Conservation (phyloP, 2,797 vertebrate genomes). For the Sebastes hopkinsi region DNA sequence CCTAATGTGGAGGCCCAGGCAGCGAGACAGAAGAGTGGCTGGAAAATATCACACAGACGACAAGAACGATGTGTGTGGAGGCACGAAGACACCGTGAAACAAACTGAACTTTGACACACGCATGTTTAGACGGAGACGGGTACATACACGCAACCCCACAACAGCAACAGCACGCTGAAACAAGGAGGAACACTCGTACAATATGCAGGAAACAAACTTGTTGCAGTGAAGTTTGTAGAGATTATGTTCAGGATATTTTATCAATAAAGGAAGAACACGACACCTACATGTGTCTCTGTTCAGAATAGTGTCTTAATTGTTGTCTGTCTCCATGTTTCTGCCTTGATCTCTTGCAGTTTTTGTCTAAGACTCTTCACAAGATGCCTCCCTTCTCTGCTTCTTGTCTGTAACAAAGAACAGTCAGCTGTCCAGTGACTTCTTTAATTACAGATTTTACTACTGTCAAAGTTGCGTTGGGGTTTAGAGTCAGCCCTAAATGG, state of each 20-base stretch:
- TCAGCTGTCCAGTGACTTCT: too few relatives aligned
- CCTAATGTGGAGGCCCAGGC: constrained; percentile 67
- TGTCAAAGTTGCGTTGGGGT: too few relatives aligned
- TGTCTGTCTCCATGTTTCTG: not conserved
- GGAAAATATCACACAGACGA: not conserved
- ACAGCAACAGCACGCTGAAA: not conserved
- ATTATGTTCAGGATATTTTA: not conserved
- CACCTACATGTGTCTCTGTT: not conserved
- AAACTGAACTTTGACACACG: not conserved
- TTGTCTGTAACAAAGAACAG: too few relatives aligned
- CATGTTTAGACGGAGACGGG: not conserved
- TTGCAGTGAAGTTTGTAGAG: not conserved
- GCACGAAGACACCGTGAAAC: not conserved
- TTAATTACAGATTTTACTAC: too few relatives aligned
- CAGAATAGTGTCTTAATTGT: not conserved
- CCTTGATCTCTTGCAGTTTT: not conserved
- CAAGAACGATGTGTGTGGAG: not conserved
- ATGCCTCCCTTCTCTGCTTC: too few relatives aligned
- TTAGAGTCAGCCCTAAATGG: too few relatives aligned
- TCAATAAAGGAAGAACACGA: not conserved
- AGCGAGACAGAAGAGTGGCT: constrained; percentile 38
- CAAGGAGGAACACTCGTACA: not conserved
- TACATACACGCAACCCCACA: not conserved
- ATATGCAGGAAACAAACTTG: not conserved
- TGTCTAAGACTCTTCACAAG: not conserved